Evolutionary conservation across 1,140 invertebrate genomes (phyloP).

Genomic region (Orius laevigatus): DNA sequence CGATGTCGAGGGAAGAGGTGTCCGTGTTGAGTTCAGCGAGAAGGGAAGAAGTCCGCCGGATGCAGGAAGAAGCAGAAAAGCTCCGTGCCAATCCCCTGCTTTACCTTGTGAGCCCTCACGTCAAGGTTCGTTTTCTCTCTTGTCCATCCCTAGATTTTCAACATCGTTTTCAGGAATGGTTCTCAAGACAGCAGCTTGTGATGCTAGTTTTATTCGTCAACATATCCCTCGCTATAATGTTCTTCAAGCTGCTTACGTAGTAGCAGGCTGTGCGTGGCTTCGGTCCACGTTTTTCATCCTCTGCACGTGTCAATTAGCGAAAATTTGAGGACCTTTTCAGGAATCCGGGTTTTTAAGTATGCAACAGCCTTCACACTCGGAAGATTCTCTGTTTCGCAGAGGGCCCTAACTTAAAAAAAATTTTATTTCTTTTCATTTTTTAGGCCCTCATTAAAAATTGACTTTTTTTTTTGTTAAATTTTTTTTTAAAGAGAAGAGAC

Average conservation of each 20-base stretch:
- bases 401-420: background rate
- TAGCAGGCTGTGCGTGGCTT: slow-evolving; percentile 11
- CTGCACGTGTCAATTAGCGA: background rate
- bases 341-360: background rate
- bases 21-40: slow-evolving; percentile 80
- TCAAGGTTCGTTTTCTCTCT: slow-evolving; percentile 61
- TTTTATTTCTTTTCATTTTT: background rate
- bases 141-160: background rate
- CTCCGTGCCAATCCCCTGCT: slow-evolving; percentile 84
- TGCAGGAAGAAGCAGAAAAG: slow-evolving; percentile 82
- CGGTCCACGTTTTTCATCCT: background rate
- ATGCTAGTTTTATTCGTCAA: slow-evolving; percentile 91
- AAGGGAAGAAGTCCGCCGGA: slow-evolving; percentile 78
- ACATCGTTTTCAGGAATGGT: slow-evolving; percentile 74
- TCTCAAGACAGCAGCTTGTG: slow-evolving; percentile 87
- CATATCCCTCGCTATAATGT: slow-evolving; percentile 89
- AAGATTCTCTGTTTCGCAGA: background rate
- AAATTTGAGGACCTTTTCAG: background rate
- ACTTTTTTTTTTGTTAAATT: too few species aligned
- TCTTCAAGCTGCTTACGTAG: slow-evolving; percentile 92
- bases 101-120: slow-evolving; percentile 87
- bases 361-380: background rate
- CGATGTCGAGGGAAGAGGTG: slow-evolving; percentile 88
- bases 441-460: background rate
- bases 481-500: too few species aligned